A percentile compares a stretch with the other conserved stretches of the same genome.
Conservation (phyloP, 1,140 invertebrate species). For the Diorhabda elongata region DNA sequence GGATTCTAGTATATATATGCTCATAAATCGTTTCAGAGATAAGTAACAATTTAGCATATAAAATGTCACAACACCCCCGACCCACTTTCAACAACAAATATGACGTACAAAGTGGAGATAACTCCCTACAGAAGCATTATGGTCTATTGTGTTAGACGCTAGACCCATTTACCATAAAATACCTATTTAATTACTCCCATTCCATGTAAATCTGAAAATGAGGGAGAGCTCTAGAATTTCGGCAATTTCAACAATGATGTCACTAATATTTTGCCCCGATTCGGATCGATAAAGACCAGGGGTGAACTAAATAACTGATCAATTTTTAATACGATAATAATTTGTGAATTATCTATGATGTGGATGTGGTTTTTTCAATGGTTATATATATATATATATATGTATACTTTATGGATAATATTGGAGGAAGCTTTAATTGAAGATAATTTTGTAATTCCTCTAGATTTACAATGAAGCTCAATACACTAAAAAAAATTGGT, state of each 20-base stretch:
- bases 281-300: not conserved
- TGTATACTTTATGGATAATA: too few relatives aligned
- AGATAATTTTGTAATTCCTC: too few relatives aligned
- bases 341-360: too few relatives aligned
- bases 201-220: conserved; percentile 26
- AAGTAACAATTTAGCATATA: not conserved
- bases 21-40: not conserved
- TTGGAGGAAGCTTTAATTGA: too few relatives aligned
- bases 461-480: too few relatives aligned
- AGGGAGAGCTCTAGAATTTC: conserved; percentile 31
- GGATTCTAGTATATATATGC: not conserved
- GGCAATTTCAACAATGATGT: conserved; percentile 23
- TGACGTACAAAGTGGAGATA: not conserved
- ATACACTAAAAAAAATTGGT: too few relatives aligned
- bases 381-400: too few relatives aligned
- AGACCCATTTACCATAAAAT: conserved; percentile 30
- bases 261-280: conserved; percentile 2
- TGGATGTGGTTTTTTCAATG: too few relatives aligned
- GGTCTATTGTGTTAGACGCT: conserved; percentile 27
- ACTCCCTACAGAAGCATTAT: conserved; percentile 17
- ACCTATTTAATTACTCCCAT: conserved; percentile 33
- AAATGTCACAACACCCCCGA: not conserved
- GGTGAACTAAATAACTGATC: too few relatives aligned
- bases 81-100: not conserved
- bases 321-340: too few relatives aligned